phyloP scores from a whole-genome alignment of 2,797 vertebrate species.

The Trematomus bernacchii region DNA sequence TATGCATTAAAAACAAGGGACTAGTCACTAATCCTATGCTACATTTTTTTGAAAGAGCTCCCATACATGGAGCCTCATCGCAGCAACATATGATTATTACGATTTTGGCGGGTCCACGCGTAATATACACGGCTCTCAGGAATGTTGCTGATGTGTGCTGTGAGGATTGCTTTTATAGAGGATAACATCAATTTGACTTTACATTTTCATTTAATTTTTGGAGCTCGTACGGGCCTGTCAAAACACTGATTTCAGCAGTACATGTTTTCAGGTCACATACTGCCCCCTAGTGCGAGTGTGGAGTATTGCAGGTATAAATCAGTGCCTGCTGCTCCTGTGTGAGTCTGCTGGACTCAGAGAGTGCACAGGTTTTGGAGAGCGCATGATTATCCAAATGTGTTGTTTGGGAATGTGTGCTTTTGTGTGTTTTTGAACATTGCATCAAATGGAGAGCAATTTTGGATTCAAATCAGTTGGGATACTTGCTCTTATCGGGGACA shows the following conservation, averaged over 20 bases:
- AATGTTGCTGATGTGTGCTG: conserved; percentile 63
- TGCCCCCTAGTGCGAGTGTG: conserved; percentile 84
- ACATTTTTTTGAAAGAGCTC: conserved; percentile 22
- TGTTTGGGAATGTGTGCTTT: not conserved
- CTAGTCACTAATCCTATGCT: conserved; percentile 42
- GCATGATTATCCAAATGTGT: conserved; percentile 43
- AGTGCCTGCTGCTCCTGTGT: conserved; percentile 49
- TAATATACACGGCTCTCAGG: conserved; percentile 37
- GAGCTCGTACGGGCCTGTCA: conserved; percentile 43
- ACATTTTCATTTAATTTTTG: conserved; percentile 74
- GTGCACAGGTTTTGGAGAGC: conserved; percentile 46
- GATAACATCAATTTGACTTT: conserved; percentile 76
- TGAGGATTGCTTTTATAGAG: conserved; percentile 72
- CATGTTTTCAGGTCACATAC: conserved; percentile 83
- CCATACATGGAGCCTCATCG: conserved; percentile 20
- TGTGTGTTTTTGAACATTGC: conserved; percentile 17
- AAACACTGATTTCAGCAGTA: conserved; percentile 12
- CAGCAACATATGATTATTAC: conserved; percentile 58
- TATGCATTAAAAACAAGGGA: conserved; percentile 45
- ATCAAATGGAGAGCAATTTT: conserved; percentile 11
- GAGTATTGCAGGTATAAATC: conserved; percentile 51
- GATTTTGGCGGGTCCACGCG: conserved; percentile 52
- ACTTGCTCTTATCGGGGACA: not conserved
- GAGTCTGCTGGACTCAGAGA: conserved; percentile 55
- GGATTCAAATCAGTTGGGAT: not conserved